Base-by-base conservation (phyloP, 2,888 invertebrate species). In the Cryptocheilus praepositus region DNA sequence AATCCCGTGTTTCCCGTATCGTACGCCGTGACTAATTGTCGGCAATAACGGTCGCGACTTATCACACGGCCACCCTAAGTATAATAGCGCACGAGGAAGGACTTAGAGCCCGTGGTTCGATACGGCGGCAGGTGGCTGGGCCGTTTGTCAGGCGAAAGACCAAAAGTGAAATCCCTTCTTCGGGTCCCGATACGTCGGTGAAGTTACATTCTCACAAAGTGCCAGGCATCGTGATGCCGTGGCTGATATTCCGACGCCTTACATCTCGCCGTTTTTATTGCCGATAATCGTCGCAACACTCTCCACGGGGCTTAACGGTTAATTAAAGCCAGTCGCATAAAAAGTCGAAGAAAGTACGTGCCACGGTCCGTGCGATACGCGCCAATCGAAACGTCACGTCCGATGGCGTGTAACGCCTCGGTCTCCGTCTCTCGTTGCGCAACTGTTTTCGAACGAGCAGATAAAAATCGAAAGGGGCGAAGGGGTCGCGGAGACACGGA, bases 1-100 rank as follows among this genome's bases (percentile, higher is more conserved):
- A 18, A 18, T 13, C 13, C 15, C 22, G 44, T 45, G 28, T 53
- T 44, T 53, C 65, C 59, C 53, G 63, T 65, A 67, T 74, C 58
- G 55, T 25, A 44, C 46, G 7, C 43, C 49, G 61, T 74, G 67
- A 74, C 65, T 75, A 75, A 75, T 74, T 75, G 74, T 46, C 61
- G 16, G 65, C 61, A 74, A 67, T 72, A 72, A 70, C 63, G 53
- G 15, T 46, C 52, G 54, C 64, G 57, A 70, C 67, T 64, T 71
- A 71, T 74, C 69, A 63, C 64, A 21, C 52, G 49, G 46, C 49
- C 46, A 43, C 36, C 56, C 61, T 64, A 61, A 62, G 67, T 61
- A 53, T 57, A 70, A 69, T 58, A 64, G 46, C 59, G 16, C 44
- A 16, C 45, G 21, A 28, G 61, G 22, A 55, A 52, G 62, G 68